These are phyloP conservation scores for Pseudococcus longispinus DNA, from an alignment of 2,888 invertebrate species.

Conservation along the genomic window DNA sequence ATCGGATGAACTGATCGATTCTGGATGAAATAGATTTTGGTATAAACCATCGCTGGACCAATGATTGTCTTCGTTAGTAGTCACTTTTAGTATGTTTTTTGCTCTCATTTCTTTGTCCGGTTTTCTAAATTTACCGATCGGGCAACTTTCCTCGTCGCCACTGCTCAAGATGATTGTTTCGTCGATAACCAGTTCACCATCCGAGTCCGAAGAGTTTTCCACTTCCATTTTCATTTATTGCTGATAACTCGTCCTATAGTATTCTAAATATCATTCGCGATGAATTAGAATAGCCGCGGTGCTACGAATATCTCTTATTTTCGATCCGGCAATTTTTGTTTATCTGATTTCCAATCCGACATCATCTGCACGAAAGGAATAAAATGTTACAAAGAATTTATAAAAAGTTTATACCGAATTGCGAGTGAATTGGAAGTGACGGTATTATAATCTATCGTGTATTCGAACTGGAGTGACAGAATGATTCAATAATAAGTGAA, in stretches of 20 bases:
- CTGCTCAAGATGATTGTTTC: not conserved
- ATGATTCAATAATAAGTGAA: not conserved
- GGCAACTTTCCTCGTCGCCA: slow-evolving; percentile 21
- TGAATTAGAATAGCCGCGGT: not conserved
- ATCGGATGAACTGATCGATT: slow-evolving; percentile 47
- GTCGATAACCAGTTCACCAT: slow-evolving; percentile 41
- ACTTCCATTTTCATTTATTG: not conserved
- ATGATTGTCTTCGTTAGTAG: not conserved
- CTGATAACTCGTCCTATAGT: not conserved
- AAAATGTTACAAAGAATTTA: not conserved
- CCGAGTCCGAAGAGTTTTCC: slow-evolving; percentile 23
- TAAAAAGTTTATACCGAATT: not conserved
- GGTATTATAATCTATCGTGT: no score
- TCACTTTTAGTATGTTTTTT: not conserved
- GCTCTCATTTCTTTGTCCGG: not conserved
- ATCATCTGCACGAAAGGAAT: not conserved
- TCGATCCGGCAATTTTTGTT: not conserved
- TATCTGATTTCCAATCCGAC: slow-evolving; percentile 18
- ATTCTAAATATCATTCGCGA: not conserved
- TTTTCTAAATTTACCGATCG: not conserved
- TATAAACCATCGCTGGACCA: not conserved
- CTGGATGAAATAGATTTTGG: slow-evolving; percentile 26
- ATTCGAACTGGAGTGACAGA: not conserved
- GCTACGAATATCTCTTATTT: not conserved
- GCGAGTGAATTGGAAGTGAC: not conserved